phyloP scores from a whole-genome alignment of 1,140 invertebrate species.

The Ceratina australensis region DNA sequence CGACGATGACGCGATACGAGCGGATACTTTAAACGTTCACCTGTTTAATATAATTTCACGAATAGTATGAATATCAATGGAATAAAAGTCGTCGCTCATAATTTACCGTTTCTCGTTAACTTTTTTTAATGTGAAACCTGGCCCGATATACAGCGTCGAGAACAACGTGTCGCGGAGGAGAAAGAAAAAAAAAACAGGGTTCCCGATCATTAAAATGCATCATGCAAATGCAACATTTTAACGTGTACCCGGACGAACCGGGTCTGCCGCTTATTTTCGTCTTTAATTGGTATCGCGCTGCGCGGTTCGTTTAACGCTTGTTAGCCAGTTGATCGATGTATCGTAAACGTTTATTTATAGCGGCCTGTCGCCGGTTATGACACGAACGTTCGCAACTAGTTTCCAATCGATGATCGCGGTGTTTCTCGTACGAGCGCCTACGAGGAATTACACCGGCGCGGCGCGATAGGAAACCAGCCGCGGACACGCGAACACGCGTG shows the following conservation, averaged over 20 bases:
- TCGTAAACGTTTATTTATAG: conserved; percentile 51
- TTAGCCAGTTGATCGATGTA: conserved; percentile 47
- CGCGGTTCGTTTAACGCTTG: conserved; percentile 48
- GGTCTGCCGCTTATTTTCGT: conserved; percentile 38
- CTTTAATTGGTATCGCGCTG: conserved; percentile 52
- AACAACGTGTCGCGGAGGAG: neutral
- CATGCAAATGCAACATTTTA: conserved; percentile 25
- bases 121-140: too few species aligned
- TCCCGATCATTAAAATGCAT: conserved; percentile 29
- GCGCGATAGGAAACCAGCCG: neutral
- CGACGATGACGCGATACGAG: too few species aligned
- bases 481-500: neutral
- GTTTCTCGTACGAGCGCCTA: conserved; percentile 21
- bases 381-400: conserved; percentile 39
- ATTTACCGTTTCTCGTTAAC: too few species aligned
- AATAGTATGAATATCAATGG: too few species aligned
- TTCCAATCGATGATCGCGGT: conserved; percentile 34
- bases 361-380: conserved; percentile 44
- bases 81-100: too few species aligned
- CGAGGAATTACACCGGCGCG: neutral
- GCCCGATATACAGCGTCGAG: neutral
- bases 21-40: too few species aligned
- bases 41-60: too few species aligned
- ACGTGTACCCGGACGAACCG: conserved; percentile 6
- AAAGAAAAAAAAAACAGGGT: neutral